Conservation (phyloP, 2,113 vertebrate genomes). For the Onychostoma macrolepis region DNA sequence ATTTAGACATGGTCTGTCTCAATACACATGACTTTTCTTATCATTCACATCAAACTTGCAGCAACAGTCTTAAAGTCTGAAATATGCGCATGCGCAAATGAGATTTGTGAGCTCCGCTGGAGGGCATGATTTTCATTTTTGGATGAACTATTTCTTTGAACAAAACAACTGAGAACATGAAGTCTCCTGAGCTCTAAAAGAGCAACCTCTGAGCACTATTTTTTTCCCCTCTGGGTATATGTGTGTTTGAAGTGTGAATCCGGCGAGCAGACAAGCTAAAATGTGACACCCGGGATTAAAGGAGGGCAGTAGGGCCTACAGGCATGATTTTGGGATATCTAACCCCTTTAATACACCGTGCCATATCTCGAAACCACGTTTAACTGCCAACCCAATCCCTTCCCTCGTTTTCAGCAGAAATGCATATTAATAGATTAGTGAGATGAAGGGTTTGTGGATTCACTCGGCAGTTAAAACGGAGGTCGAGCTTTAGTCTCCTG, state of each 20-base stretch:
- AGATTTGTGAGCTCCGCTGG: not conserved
- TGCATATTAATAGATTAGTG: constrained; percentile 71
- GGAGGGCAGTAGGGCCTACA: constrained; percentile 70
- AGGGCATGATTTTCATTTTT: constrained; percentile 25
- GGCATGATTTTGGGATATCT: constrained; percentile 74
- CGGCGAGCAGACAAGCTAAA: constrained; percentile 15
- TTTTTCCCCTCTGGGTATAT: not conserved
- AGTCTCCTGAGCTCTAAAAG: constrained; percentile 25
- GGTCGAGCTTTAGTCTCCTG: constrained; percentile 63
- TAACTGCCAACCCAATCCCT: constrained; percentile 60
- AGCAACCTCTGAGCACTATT: constrained; percentile 24
- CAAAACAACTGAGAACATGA: constrained; percentile 2
- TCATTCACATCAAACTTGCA: not conserved
- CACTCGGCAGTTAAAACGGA: constrained; percentile 45
- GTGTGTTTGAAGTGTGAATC: constrained; percentile 29
- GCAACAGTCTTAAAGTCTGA: not conserved
- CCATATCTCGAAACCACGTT: constrained; percentile 58
- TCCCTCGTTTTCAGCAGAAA: constrained; percentile 67
- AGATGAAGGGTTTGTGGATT: constrained; percentile 33
- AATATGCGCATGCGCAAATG: constrained; percentile 7
- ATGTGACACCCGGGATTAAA: constrained; percentile 68
- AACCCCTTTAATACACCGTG: constrained; percentile 68
- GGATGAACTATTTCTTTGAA: constrained; percentile 14
- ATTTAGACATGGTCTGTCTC: not conserved
- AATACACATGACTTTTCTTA: not conserved